Evolutionary conservation across 2,888 invertebrate genomes (phyloP), one percentile per base, ranked within the genome.

Genomic region (Cryptus viduatorius): DNA sequence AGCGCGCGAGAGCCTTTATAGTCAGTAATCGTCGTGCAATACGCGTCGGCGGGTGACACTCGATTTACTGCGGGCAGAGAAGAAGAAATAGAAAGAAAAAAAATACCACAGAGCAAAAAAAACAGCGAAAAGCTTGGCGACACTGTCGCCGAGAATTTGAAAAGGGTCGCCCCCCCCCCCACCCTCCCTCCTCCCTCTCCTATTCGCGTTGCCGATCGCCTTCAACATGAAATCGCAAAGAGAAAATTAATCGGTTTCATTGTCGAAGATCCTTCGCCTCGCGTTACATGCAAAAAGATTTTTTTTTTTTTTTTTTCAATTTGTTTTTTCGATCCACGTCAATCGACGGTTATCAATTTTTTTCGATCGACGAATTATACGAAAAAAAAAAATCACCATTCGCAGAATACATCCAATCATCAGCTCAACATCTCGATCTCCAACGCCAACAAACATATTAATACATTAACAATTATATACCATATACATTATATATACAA

Each of bases 11-110:
- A 14, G 79, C 72, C 81, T 83, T 83, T 84, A 82, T 84, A 80
- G 79, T 84, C 82, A 69, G 84, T 85, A 86, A 86, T 87, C 83
- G 80, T 77, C 79, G 86, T 53, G 82, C 83, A 86, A 72, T 83
- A 86, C 77, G 83, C 85, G 86, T 85, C 84, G 73, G 71, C 53
- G 75, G 69, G 64, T 87, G 87, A 84, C 86, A 87, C 86, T 86
- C 84, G 83, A 87, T 86, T 86, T 87, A 76, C 80, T 14, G 65
- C 80, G 64, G 16, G 50, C 48, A 77, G 46, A 75, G 72, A 81
- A 65, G 50, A 73, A 59, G 48, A 67, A 56, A 59, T n/a, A 77
- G 44, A 68, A 53, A 75, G 29, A 61, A 31, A 29, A 61, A 59
- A 29, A 29, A 59, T 14, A 7, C 24, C 12, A 12, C 48, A n/a